Percentiles rank a stretch among this genome's conserved stretches.
These are phyloP conservation scores for Tympanoctomys barrerae DNA, from an alignment of 2,797 vertebrate species.

Conservation along the genomic window DNA sequence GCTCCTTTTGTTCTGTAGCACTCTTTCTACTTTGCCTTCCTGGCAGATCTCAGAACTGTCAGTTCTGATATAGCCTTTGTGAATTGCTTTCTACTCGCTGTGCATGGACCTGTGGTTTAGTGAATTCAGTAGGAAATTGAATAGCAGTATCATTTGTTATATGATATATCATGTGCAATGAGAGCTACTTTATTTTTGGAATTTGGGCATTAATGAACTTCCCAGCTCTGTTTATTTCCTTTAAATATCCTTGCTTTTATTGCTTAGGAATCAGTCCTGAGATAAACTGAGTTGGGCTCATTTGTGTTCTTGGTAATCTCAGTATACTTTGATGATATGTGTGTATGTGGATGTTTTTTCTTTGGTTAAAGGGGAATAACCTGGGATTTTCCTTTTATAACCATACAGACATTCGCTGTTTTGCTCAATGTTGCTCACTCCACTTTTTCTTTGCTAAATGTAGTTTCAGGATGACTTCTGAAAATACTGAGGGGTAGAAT, in stretches of 20 bases:
- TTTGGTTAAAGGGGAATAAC: neutral
- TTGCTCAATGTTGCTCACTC: constrained; percentile 76
- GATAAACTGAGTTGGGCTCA: neutral
- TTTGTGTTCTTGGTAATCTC: constrained; percentile 45
- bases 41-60: neutral
- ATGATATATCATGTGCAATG: constrained; percentile 22
- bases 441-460: constrained; percentile 85
- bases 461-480: constrained; percentile 87
- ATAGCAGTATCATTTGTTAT: constrained; percentile 41
- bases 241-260: neutral
- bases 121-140: constrained; percentile 20
- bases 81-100: neutral
- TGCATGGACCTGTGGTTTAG: neutral
- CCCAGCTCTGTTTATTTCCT: neutral
- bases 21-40: constrained; percentile 47
- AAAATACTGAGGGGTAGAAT: constrained; percentile 86
- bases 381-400: constrained; percentile 64
- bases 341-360: neutral
- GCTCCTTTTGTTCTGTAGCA: constrained; percentile 30
- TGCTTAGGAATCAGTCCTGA: constrained; percentile 20
- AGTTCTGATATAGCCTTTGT: constrained; percentile 9
- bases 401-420: constrained; percentile 61
- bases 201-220: neutral
- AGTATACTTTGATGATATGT: constrained; percentile 24
- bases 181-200: constrained; percentile 53